Evolutionary conservation across 1,140 invertebrate species (phyloP).

Genomic region (Belonocnema kinseyi): DNA sequence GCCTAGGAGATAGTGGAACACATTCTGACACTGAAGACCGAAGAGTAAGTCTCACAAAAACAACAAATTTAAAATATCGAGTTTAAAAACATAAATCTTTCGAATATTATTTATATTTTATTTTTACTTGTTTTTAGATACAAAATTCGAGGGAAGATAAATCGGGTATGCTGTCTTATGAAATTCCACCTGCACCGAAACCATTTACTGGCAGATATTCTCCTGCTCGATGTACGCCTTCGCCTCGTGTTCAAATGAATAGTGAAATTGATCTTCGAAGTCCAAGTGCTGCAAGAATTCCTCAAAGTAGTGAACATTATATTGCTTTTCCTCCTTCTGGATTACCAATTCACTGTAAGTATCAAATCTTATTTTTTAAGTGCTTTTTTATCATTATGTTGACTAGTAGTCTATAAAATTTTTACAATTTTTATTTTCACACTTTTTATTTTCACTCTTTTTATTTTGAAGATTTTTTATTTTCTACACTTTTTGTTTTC

Average conservation of each 20-base stretch:
- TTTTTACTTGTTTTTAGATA: slow-evolving; percentile 47
- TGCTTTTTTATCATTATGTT: neutral
- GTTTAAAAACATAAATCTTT: slow-evolving; percentile 14
- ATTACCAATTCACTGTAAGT: slow-evolving; percentile 72
- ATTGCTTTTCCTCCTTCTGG: slow-evolving; percentile 77
- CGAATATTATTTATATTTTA: neutral
- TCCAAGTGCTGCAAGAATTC: slow-evolving; percentile 46
- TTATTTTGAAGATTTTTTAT: no score
- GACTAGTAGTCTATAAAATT: neutral
- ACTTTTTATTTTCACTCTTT: no score
- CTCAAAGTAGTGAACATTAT: slow-evolving; percentile 70
- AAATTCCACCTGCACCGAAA: slow-evolving; percentile 73
- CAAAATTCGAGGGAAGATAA: slow-evolving; percentile 66
- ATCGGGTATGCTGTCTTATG: slow-evolving; percentile 67
- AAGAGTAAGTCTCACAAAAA: slow-evolving; percentile 73
- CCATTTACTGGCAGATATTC: slow-evolving; percentile 64
- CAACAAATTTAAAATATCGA: slow-evolving; percentile 10
- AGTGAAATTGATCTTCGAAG: slow-evolving; percentile 62
- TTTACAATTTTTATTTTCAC: neutral
- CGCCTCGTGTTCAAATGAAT: slow-evolving; percentile 49
- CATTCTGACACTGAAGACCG: slow-evolving; percentile 89
- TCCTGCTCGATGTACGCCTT: slow-evolving; percentile 58
- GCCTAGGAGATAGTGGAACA: slow-evolving; percentile 88
- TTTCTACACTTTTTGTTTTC: no score
- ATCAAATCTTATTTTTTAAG: slow-evolving; percentile 4